These are phyloP conservation scores for Chesias legatella DNA, from an alignment of 2,888 invertebrate genomes.

Conservation along the genomic window DNA sequence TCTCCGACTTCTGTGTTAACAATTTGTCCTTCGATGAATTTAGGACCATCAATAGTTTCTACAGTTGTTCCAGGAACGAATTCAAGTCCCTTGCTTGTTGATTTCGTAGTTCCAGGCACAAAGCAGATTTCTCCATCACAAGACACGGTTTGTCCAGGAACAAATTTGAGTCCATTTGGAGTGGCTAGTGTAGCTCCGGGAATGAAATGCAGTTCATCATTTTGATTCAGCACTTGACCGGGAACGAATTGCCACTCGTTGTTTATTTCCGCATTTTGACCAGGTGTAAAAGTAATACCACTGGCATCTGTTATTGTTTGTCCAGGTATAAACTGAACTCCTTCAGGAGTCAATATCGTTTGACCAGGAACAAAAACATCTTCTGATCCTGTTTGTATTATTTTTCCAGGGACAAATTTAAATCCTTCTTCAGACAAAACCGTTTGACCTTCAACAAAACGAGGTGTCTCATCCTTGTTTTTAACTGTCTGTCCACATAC, in stretches of 20 bases:
- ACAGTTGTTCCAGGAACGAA: constrained; percentile 83
- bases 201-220: constrained; percentile 79
- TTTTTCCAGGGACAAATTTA: constrained; percentile 82
- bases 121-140: constrained; percentile 77
- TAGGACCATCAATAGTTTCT: constrained; percentile 82
- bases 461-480: constrained; percentile 74
- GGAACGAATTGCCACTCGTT: constrained; percentile 83
- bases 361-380: constrained; percentile 82
- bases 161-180: constrained; percentile 82
- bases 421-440: constrained; percentile 81
- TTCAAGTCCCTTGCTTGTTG: constrained; percentile 60
- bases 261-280: constrained; percentile 79
- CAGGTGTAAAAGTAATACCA: constrained; percentile 81
- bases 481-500: constrained; percentile 83
- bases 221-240: constrained; percentile 81
- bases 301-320: constrained; percentile 78
- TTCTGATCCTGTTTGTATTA: constrained; percentile 67
- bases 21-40: constrained; percentile 84
- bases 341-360: constrained; percentile 79
- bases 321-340: constrained; percentile 83
- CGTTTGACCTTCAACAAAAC: constrained; percentile 83
- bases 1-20: constrained; percentile 80
- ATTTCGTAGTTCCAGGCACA: constrained; percentile 80
- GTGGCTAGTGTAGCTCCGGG: constrained; percentile 84
- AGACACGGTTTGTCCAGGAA: constrained; percentile 82